Percentiles rank a stretch among this genome's conserved stretches.
These are phyloP conservation scores for Cranoglanis bouderius DNA, from an alignment of 2,113 vertebrate genomes.

Conservation along the genomic window DNA sequence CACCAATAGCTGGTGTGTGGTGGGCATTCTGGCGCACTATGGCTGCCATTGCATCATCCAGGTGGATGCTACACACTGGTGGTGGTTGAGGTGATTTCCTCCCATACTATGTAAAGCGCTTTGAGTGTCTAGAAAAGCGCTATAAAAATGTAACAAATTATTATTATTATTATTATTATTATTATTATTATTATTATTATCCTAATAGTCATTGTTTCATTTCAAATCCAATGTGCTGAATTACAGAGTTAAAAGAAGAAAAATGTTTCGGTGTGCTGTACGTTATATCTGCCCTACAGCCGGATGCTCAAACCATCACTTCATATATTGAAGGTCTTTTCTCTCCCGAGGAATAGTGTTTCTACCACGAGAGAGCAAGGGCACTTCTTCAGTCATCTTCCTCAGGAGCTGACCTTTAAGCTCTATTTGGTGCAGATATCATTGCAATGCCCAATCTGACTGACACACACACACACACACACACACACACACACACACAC, in stretches of 20 bases:
- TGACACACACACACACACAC: constrained; percentile 39
- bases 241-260: background rate
- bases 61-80: no score
- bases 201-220: background rate
- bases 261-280: background rate
- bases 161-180: no score
- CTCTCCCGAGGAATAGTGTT: constrained; percentile 36
- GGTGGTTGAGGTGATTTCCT: no score
- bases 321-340: constrained; percentile 41
- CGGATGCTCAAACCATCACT: constrained; percentile 14
- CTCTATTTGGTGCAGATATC: constrained; percentile 51
- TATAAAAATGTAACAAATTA: no score
- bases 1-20: no score
- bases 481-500: constrained; percentile 10
- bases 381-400: constrained; percentile 31
- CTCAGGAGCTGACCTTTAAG: constrained; percentile 59
- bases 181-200: no score
- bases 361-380: constrained; percentile 29
- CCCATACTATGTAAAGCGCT: no score
- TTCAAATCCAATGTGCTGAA: background rate
- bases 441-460: constrained; percentile 45
- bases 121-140: no score
- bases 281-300: constrained; percentile 27
- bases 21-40: no score
- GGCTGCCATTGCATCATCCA: no score